A percentile compares a stretch with the other conserved stretches of the same genome.
phyloP scores from a whole-genome alignment of 1,140 invertebrate genomes.

The Pachyrhynchus sulphureomaculatus region DNA sequence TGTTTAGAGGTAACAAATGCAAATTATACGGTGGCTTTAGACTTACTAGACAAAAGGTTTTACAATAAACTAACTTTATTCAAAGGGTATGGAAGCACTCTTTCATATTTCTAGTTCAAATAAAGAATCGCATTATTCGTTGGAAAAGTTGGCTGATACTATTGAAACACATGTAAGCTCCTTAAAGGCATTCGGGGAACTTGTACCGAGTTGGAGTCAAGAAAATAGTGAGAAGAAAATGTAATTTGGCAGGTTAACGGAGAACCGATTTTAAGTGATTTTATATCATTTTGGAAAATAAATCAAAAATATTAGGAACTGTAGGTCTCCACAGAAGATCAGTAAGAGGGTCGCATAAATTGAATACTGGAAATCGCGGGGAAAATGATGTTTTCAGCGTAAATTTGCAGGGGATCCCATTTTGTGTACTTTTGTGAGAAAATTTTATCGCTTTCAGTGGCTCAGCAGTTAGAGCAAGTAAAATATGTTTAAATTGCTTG shows the following conservation, averaged over 20 bases:
- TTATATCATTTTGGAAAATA: background rate
- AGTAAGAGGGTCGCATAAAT: background rate
- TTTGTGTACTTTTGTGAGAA: slow-evolving; percentile 1
- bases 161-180: background rate
- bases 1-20: background rate
- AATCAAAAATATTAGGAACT: background rate
- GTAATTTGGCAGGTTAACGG: background rate
- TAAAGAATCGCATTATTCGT: background rate
- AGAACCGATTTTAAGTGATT: background rate
- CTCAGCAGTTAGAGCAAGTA: no score
- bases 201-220: background rate
- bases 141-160: background rate
- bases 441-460: background rate
- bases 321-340: background rate
- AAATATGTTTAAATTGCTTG: background rate
- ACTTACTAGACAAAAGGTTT: slow-evolving; percentile 1
- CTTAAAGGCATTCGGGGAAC: background rate
- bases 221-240: background rate
- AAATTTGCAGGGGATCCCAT: slow-evolving; percentile 1
- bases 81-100: background rate
- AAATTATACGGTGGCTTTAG: background rate
- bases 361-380: background rate
- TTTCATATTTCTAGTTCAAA: background rate
- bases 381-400: background rate
- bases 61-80: background rate